These are phyloP conservation scores for Emmelina monodactyla DNA, from an alignment of 2,888 invertebrate species.

Conservation along the genomic window DNA sequence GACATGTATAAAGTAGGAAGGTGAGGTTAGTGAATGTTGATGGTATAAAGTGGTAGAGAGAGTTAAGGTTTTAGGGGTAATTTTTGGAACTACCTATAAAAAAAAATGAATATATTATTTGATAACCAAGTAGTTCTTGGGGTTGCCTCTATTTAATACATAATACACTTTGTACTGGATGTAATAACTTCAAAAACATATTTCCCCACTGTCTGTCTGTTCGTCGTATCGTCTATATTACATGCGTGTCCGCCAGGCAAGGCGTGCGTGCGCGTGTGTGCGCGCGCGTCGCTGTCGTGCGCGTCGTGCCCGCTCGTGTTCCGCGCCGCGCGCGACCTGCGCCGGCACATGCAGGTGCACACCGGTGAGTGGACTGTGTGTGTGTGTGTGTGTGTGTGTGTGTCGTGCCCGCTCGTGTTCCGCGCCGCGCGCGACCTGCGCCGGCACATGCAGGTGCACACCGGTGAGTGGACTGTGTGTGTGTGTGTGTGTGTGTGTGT, in stretches of 20 bases:
- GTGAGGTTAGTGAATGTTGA: background rate
- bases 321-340: conserved; percentile 72
- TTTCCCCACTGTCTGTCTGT: background rate
- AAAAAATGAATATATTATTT: too few species aligned
- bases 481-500: too few species aligned
- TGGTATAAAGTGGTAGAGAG: too few species aligned
- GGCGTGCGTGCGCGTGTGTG: background rate
- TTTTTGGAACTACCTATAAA: too few species aligned
- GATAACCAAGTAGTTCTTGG: too few species aligned
- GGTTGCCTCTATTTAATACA: too few species aligned
- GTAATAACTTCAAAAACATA: too few species aligned
- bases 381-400: too few species aligned
- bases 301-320: conserved; percentile 72
- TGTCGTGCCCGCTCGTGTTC: conserved; percentile 72
- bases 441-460: conserved; percentile 74
- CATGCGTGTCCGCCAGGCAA: background rate
- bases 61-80: too few species aligned
- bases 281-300: conserved; percentile 54
- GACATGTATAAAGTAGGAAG: background rate
- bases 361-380: conserved; percentile 50
- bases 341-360: conserved; percentile 74
- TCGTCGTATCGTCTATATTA: background rate
- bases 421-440: conserved; percentile 72
- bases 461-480: conserved; percentile 66
- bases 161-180: too few species aligned